Conservation (phyloP, 2,113 vertebrate species). For the Anhinga rufa region DNA sequence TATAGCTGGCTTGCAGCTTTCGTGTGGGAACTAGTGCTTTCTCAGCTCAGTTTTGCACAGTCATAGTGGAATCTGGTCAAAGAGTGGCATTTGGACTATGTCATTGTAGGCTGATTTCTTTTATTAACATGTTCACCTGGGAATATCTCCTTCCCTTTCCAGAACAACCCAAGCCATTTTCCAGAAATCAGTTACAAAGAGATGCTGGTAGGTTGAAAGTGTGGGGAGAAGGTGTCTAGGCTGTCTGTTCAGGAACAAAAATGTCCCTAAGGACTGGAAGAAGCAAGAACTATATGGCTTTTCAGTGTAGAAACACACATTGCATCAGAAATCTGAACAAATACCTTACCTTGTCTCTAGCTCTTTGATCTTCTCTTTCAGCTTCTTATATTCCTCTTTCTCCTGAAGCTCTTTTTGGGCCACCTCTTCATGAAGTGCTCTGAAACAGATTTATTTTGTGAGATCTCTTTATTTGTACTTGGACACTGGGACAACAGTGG, state of each 20-base stretch:
- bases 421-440: not conserved
- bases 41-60: not conserved
- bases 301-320: not conserved
- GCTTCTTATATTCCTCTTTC: not conserved
- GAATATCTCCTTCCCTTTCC: not conserved
- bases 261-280: not conserved
- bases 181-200: not conserved
- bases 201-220: not conserved
- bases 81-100: not conserved
- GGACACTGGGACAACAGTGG: not conserved
- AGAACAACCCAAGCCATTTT: not conserved
- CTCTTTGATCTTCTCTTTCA: not conserved
- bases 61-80: not conserved
- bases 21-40: not conserved
- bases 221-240: not conserved
- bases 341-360: not conserved
- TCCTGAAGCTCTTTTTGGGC: not conserved
- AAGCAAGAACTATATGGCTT: not conserved
- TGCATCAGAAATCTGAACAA: not conserved
- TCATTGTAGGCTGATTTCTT: not conserved
- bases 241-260: not conserved
- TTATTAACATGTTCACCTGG: not conserved
- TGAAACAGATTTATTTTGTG: not conserved
- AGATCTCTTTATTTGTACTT: not conserved
- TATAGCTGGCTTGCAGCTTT: not conserved